Conservation (phyloP, 2,888 invertebrate genomes). For the Heliothis peltigera region DNA sequence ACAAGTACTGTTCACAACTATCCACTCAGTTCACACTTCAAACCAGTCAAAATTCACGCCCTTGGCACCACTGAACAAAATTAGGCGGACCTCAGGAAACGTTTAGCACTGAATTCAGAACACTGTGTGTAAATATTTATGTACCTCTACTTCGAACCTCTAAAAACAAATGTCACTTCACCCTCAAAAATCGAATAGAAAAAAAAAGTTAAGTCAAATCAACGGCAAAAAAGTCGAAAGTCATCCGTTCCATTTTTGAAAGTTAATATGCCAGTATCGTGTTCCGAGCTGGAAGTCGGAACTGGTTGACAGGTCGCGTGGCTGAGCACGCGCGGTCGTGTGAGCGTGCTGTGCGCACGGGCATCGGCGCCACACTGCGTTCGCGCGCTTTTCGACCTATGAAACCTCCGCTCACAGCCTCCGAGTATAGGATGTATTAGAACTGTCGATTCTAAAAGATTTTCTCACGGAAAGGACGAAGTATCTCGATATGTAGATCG, state of each 20-base stretch:
- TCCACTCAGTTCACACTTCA: slow-evolving; percentile 82
- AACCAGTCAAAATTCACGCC: slow-evolving; percentile 84
- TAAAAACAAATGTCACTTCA: slow-evolving; percentile 59
- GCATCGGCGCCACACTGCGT: slow-evolving; percentile 88
- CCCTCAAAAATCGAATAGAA: slow-evolving; percentile 57
- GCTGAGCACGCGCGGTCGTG: slow-evolving; percentile 79
- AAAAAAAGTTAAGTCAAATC: slow-evolving; percentile 67
- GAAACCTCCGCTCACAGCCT: slow-evolving; percentile 85
- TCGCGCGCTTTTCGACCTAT: slow-evolving; percentile 88
- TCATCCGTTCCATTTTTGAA: slow-evolving; percentile 80
- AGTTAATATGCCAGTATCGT: slow-evolving; percentile 62
- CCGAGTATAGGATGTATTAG: slow-evolving; percentile 79
- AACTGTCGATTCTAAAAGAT: slow-evolving; percentile 78
- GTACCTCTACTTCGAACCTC: slow-evolving; percentile 49
- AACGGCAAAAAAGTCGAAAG: slow-evolving; percentile 69
- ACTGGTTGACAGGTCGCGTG: slow-evolving; percentile 80
- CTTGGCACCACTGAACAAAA: slow-evolving; percentile 84
- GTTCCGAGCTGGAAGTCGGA: slow-evolving; percentile 75
- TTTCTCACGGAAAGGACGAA: slow-evolving; percentile 85
- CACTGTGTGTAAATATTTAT: slow-evolving; percentile 73
- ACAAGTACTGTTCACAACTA: slow-evolving; percentile 71
- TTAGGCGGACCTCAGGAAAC: slow-evolving; percentile 80
- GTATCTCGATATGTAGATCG: slow-evolving; percentile 75
- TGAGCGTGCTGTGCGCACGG: slow-evolving; percentile 87
- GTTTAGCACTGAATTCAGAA: slow-evolving; percentile 85